Base-by-base conservation (phyloP, 1,140 invertebrate genomes). In the Formica selysi region DNA sequence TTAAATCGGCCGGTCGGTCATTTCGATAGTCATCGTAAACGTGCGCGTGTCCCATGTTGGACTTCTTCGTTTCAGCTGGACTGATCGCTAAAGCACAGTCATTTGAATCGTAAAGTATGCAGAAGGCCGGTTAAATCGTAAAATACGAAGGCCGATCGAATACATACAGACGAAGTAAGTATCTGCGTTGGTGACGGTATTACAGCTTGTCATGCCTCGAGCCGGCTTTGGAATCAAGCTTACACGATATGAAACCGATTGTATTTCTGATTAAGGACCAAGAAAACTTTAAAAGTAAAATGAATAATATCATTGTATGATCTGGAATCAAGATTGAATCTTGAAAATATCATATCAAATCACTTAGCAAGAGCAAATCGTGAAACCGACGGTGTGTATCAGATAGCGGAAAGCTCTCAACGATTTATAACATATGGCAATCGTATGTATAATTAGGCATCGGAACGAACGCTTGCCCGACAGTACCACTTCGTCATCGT, bases 401-500 rank as follows among this genome's bases (percentile, higher is more conserved):
- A 26, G 19, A 65, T 22, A 26, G 26, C 16, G 29, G 11, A 51
- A 32, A 41, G n/a, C 19, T 51, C 62, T 76, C 57, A n/a, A 64
- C 57, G 73, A 26, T 79, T 79, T 4, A 68, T 51, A 11, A 78
- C 7, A 38, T 36, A 22, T 22, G 59, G 36, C 59, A 32, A 85
- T 61, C 67, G n/a, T 54, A 22, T 26, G 65, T 84, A 73, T 86
- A 88, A 89, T 89, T 89, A 61, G 84, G 76, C 70, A 57, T 64
- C 68, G 70, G 57, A 61, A 88, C 65, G 51, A 65, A 68, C 74
- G 64, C 70, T 76, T 29, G 61, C 36, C n/a, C 48, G 79, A 85
- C 76, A 76, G 74, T 91, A 89, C 85, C 87, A 88, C 90, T 91
- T 91, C 85, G 89, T 92, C 91, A 92, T 91, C 90, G 59, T 92